Evolutionary conservation across 2,113 vertebrate genomes (phyloP), one percentile per base, ranked within the genome.

Genomic region (Catagonus wagneri): DNA sequence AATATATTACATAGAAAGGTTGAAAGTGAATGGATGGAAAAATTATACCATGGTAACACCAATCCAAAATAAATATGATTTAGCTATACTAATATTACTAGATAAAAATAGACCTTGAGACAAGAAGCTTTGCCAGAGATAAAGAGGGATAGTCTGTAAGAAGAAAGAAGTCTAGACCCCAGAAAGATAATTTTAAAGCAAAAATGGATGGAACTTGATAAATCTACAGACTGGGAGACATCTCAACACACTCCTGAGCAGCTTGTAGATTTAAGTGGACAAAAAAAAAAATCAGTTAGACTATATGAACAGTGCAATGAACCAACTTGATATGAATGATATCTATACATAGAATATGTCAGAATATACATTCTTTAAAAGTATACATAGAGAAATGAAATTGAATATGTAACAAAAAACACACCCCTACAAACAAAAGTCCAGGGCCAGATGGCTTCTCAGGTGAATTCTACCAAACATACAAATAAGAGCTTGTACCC

Each of bases 61-160:
- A 78, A 91, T 85, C 15, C 15, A 85, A 71, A 96, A 79, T 74
- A 92, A 88, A 91, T 79, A n/a, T 87, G 32, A 83, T 74, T 71
- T 86, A 80, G 27, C 7, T 75, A 29, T 50, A 7, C 23, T 83
- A 29, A 17, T 50, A n/a, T 66, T 69, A n/a, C 61, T 69, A 83
- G 60, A 27, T 19, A 56, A 79, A 92, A 86, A 71, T 11, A 68
- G 52, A 86, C 34, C 74, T 93, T 86, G 19, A 92, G 25, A 29
- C 44, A 88, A 63, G 76, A 50, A 75, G 65, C 27, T 34, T 63
- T 68, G 11, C 34, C 39, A 90, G 39, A 87, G 39, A 92, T 63
- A 63, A 66, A 80, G 29, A 83, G 29, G n/a, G 58, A 63, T 39
- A 22, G 44, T 92, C 88, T 83, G 9, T 68, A 72, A 88, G 79